These are phyloP conservation scores for Melolontha melolontha DNA, from an alignment of 2,888 invertebrate genomes.

Conservation along the genomic window DNA sequence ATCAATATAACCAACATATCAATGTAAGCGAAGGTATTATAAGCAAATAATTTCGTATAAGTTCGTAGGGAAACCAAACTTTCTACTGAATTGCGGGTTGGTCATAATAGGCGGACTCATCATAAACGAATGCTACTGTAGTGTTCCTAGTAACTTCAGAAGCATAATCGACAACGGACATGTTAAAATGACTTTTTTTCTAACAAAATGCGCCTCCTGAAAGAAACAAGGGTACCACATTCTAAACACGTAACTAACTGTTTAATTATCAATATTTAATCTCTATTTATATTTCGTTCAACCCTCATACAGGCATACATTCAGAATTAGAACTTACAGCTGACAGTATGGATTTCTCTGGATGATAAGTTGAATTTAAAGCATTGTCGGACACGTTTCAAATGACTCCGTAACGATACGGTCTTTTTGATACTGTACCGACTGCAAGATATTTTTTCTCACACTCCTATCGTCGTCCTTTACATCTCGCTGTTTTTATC, in stretches of 20 bases:
- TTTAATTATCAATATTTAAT: slow-evolving; percentile 21
- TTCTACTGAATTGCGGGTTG: no score
- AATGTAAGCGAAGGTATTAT: no score
- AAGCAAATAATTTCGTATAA: no score
- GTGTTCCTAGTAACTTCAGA: no score
- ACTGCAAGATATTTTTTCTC: slow-evolving; percentile 32
- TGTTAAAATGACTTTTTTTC: no score
- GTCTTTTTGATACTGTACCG: slow-evolving; percentile 44
- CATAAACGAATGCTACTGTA: no score
- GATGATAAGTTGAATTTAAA: slow-evolving; percentile 47
- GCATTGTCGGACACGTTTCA: slow-evolving; percentile 44
- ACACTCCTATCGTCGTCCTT: slow-evolving; percentile 31
- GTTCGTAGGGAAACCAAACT: no score
- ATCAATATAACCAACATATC: no score
- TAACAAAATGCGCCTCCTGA: no score
- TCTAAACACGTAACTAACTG: slow-evolving; percentile 26
- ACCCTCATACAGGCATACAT: slow-evolving; percentile 19
- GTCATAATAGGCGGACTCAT: no score
- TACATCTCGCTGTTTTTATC: slow-evolving; percentile 30
- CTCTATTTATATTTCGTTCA: slow-evolving; percentile 23
- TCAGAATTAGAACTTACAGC: slow-evolving; percentile 39
- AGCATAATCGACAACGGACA: no score
- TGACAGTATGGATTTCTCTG: slow-evolving; percentile 41
- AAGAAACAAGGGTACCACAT: not conserved
- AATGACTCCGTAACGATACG: slow-evolving; percentile 44